phyloP scores from a whole-genome alignment of 2,113 vertebrate species.

The Coptodon bakossiorum region DNA sequence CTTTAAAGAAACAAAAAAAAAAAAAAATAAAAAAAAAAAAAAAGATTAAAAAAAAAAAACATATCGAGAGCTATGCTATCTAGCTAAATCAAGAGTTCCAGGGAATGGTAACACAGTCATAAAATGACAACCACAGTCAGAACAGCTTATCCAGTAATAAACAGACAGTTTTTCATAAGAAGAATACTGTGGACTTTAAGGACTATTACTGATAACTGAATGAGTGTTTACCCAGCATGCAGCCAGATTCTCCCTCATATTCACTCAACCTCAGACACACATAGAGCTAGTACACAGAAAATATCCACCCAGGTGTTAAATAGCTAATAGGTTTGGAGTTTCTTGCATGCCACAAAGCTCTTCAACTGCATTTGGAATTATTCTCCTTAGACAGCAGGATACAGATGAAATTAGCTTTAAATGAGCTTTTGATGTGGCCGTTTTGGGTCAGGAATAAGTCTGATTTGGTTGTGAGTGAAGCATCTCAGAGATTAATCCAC shows the following conservation, averaged over 20 bases:
- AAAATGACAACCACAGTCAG: slow-evolving; percentile 4
- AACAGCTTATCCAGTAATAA: background rate
- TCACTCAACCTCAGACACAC: background rate
- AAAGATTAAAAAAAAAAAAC: background rate
- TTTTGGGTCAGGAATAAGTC: background rate
- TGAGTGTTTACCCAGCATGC: background rate
- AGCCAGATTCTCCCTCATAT: background rate
- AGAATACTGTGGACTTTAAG: background rate
- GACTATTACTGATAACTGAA: background rate
- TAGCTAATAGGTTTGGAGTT: background rate
- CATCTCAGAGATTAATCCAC: background rate
- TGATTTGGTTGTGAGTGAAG: slow-evolving; percentile 13
- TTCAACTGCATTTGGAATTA: background rate
- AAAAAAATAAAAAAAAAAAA: too few species aligned
- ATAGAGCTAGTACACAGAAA: background rate
- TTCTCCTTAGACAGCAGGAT: background rate
- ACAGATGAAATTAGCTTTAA: background rate
- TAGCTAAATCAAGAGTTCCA: background rate
- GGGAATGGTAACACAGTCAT: background rate
- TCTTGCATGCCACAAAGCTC: background rate
- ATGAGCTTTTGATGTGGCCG: slow-evolving; percentile 18
- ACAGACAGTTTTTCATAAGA: background rate
- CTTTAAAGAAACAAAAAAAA: too few species aligned
- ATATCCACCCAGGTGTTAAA: background rate
- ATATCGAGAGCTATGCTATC: background rate